A percentile compares a stretch with the other conserved stretches of the same genome.
Evolutionary conservation across 2,797 vertebrate genomes (phyloP).

Genomic region (Poecilia velifera): DNA sequence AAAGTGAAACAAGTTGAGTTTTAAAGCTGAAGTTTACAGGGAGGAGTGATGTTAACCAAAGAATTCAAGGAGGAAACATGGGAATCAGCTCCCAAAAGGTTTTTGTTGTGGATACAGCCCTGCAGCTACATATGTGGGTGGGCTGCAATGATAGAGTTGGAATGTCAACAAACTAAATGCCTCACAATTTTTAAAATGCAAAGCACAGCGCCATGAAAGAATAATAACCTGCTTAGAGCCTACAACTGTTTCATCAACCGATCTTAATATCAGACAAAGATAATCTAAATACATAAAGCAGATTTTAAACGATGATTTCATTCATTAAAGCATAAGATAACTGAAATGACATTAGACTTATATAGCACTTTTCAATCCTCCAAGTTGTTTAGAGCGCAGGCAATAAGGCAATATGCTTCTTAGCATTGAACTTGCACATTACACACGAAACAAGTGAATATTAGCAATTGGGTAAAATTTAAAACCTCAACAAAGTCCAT

Average conservation of each 20-base stretch:
- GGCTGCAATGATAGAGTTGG: slow-evolving; percentile 47
- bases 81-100: slow-evolving; percentile 11
- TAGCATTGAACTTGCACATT: too few relatives aligned
- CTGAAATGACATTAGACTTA: not conserved
- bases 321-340: not conserved
- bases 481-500: too few relatives aligned
- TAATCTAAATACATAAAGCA: not conserved
- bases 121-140: slow-evolving; percentile 41
- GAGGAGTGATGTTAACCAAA: slow-evolving; percentile 13
- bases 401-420: too few relatives aligned
- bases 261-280: not conserved
- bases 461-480: too few relatives aligned
- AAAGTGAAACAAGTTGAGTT: slow-evolving; percentile 21
- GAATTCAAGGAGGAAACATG: slow-evolving; percentile 12
- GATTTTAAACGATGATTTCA: not conserved
- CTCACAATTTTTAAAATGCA: slow-evolving; percentile 40
- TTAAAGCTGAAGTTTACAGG: slow-evolving; percentile 8
- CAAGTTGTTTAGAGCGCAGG: too few relatives aligned
- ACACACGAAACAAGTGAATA: too few relatives aligned
- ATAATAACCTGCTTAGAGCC: not conserved
- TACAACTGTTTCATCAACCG: not conserved
- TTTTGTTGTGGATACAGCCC: slow-evolving; percentile 24
- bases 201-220: not conserved
- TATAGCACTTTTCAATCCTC: too few relatives aligned
- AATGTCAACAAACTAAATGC: slow-evolving; percentile 42